Percentiles rank a stretch among this genome's conserved stretches.
phyloP scores from a whole-genome alignment of 2,113 vertebrate genomes.

The Paramormyrops kingsleyae region DNA sequence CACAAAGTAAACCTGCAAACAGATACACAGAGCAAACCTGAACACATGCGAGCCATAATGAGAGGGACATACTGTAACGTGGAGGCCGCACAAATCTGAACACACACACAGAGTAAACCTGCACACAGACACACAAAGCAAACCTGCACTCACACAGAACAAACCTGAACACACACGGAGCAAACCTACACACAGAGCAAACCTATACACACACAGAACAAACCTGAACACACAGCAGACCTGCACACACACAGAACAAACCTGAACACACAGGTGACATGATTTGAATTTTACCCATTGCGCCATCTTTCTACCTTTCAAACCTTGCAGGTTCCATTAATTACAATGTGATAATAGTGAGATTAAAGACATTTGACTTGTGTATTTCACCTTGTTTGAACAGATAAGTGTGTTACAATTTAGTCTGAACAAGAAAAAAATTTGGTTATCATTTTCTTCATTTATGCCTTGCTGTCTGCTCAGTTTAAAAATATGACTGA shows the following conservation, averaged over 20 bases:
- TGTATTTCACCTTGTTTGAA: neutral
- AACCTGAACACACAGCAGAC: too few relatives aligned
- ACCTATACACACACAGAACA: neutral
- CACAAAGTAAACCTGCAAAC: too few relatives aligned
- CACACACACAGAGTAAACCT: too few relatives aligned
- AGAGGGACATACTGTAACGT: too few relatives aligned
- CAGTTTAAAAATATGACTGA: neutral
- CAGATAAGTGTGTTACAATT: neutral
- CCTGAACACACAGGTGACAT: neutral
- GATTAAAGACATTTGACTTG: neutral
- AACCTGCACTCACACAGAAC: neutral
- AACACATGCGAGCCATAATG: too few relatives aligned
- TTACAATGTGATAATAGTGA: slow-evolving; percentile 25
- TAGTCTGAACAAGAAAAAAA: neutral
- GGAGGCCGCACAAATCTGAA: too few relatives aligned
- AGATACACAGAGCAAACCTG: too few relatives aligned
- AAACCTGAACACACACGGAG: neutral
- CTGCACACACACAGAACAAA: neutral
- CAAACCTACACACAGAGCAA: too few relatives aligned
- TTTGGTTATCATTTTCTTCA: neutral
- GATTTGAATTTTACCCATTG: neutral
- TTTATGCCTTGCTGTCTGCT: neutral
- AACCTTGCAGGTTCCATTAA: slow-evolving; percentile 9
- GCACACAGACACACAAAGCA: too few relatives aligned
- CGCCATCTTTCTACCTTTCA: neutral